Percentiles rank a stretch among this genome's conserved stretches.
Evolutionary conservation across 2,888 invertebrate genomes (phyloP).

Genomic region (Adineta ricciae): DNA sequence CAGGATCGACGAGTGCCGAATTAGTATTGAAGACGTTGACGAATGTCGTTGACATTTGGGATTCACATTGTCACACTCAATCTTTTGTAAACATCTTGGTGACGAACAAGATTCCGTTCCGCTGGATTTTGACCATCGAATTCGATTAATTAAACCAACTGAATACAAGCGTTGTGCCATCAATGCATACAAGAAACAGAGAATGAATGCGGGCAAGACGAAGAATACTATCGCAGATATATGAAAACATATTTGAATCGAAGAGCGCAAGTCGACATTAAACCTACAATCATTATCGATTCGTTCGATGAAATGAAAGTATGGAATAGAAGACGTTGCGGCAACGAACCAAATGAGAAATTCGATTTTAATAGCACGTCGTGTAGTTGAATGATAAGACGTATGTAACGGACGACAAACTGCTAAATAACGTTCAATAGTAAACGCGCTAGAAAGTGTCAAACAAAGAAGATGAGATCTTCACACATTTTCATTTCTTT

Average conservation of each 20-base stretch:
- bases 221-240: neutral
- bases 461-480: too few relatives aligned
- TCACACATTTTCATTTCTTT: neutral
- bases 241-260: neutral
- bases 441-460: neutral
- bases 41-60: neutral
- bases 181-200: neutral
- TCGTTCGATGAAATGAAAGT: neutral
- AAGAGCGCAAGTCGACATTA: neutral
- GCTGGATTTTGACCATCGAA: neutral
- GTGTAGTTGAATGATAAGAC: neutral
- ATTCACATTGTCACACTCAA: neutral
- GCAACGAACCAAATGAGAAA: neutral
- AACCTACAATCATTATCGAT: neutral
- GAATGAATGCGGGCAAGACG: neutral
- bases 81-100: neutral
- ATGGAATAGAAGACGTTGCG: neutral
- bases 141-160: neutral
- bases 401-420: neutral
- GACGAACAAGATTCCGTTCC: neutral
- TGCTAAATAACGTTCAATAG: slow-evolving; percentile 11
- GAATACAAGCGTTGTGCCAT: neutral
- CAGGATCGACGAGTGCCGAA: neutral
- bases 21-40: neutral
- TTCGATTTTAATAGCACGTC: slow-evolving; percentile 10